Conservation (phyloP, 1,140 invertebrate genomes). For the Magallana angulata region DNA sequence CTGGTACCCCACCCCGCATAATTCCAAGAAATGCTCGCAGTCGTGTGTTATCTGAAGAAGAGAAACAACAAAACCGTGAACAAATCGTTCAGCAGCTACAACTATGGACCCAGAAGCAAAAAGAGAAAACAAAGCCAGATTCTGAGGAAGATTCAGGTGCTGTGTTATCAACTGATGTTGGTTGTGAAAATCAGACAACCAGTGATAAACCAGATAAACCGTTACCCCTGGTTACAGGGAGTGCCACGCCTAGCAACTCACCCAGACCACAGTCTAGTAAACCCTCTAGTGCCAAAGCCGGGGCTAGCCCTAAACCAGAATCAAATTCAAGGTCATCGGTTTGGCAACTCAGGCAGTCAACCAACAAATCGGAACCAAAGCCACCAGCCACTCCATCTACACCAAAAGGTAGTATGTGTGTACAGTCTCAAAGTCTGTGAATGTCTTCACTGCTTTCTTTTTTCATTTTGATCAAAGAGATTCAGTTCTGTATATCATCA, state of each 20-base stretch:
- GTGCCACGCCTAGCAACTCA: slow-evolving; percentile 31
- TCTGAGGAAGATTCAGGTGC: slow-evolving; percentile 47
- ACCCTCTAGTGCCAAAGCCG: not conserved
- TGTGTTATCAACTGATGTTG: slow-evolving; percentile 41
- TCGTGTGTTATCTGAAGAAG: slow-evolving; percentile 72
- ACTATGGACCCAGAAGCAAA: slow-evolving; percentile 72
- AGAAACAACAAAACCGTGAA: slow-evolving; percentile 73
- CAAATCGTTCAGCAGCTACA: slow-evolving; percentile 75
- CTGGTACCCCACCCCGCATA: slow-evolving; percentile 65
- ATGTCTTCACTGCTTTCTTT: too few species aligned
- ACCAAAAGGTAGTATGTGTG: not conserved
- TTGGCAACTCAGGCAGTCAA: slow-evolving; percentile 58
- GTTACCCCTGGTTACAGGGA: not conserved
- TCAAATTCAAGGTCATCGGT: slow-evolving; percentile 35
- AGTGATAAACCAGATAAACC: slow-evolving; percentile 45
- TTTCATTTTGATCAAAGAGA: too few species aligned
- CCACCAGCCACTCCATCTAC: not conserved
- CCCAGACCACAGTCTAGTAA: slow-evolving; percentile 18
- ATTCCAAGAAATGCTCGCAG: slow-evolving; percentile 57
- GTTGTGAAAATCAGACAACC: slow-evolving; percentile 61
- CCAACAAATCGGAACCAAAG: slow-evolving; percentile 15
- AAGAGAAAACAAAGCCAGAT: slow-evolving; percentile 60
- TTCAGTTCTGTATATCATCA: too few species aligned
- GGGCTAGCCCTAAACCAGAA: not conserved
- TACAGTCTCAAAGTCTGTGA: too few species aligned